phyloP scores from a whole-genome alignment of 2,888 invertebrate species.

The Nephrotoma guestfalica region DNA sequence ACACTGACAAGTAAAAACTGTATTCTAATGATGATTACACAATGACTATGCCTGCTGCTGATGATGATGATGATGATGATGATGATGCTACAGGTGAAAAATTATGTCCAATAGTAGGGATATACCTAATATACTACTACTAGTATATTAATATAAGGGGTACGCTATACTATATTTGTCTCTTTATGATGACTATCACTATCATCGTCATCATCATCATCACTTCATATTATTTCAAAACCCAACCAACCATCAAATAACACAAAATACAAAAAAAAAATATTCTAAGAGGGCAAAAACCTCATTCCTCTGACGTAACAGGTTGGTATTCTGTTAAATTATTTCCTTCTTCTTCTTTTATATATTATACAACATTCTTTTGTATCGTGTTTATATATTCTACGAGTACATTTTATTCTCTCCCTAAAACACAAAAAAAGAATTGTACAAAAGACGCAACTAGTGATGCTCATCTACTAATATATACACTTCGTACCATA shows the following conservation, averaged over 20 bases:
- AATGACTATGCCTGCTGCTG: background rate
- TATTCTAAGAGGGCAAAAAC: conserved; percentile 7
- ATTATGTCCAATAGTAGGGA: background rate
- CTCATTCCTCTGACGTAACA: conserved; percentile 12
- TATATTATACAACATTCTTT: background rate
- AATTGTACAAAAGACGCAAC: background rate
- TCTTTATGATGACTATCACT: background rate
- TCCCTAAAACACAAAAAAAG: background rate
- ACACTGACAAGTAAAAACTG: background rate
- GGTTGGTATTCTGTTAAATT: conserved; percentile 9
- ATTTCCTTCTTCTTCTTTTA: background rate
- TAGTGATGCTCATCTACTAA: background rate
- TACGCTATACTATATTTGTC: background rate
- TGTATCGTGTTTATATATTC: background rate
- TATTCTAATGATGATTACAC: background rate
- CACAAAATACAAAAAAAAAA: background rate
- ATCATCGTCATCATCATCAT: background rate
- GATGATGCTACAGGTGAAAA: background rate
- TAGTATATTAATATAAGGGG: background rate
- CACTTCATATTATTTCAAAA: background rate
- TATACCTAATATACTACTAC: background rate
- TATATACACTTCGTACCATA: background rate
- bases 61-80: background rate
- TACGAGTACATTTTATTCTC: background rate
- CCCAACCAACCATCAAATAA: conserved; percentile 1